Evolutionary conservation across 2,888 invertebrate species (phyloP).

Genomic region (Chrysolina oricalcia): DNA sequence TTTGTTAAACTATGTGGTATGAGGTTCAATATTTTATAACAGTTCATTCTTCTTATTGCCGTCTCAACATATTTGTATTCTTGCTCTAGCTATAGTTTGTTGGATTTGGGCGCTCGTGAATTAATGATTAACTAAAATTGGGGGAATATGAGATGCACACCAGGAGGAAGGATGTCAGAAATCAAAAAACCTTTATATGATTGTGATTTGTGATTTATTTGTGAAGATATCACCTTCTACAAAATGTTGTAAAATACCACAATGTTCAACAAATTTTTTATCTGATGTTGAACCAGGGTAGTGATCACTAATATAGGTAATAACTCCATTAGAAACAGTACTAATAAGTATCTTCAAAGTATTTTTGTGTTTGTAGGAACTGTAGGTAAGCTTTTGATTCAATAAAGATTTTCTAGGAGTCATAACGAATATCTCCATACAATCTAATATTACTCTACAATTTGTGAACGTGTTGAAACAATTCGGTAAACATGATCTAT

Average conservation of each 20-base stretch:
- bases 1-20: no score
- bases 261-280: constrained; percentile 24
- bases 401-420: background rate
- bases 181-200: constrained; percentile 25
- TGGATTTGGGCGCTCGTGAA: constrained; percentile 16
- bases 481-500: background rate
- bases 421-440: constrained; percentile 4
- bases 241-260: constrained; percentile 20
- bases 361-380: constrained; percentile 12
- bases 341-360: background rate
- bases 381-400: constrained; percentile 9
- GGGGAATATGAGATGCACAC: constrained; percentile 27
- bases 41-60: no score
- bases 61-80: no score
- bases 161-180: constrained; percentile 33
- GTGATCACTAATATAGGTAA: constrained; percentile 22
- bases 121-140: constrained; percentile 23
- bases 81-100: background rate
- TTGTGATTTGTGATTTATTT: no score
- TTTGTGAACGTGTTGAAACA: no score
- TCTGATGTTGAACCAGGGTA: constrained; percentile 29
- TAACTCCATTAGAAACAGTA: constrained; percentile 27
- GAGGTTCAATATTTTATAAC: no score
- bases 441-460: constrained; percentile 28
- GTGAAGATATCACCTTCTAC: constrained; percentile 23